phyloP scores from a whole-genome alignment of 35 echinoderm and acorn worm genomes.

The Patiria miniata region DNA sequence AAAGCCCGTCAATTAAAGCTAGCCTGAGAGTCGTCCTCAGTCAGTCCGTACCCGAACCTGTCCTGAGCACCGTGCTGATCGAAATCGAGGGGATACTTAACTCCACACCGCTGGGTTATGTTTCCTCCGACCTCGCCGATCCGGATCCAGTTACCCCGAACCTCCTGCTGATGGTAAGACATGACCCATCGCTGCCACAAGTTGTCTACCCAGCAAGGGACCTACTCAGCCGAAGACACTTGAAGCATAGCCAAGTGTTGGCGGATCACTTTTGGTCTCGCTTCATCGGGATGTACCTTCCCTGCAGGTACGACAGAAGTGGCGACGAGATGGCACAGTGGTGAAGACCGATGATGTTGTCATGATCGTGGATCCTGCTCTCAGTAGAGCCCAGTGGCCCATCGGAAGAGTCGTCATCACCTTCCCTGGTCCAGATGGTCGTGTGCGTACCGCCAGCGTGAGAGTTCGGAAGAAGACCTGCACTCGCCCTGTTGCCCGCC shows the following conservation, averaged over 20 bases:
- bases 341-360: neutral
- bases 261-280: slow-evolving; percentile 48
- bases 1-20: neutral
- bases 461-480: too few relatives aligned
- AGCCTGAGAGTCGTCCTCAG: neutral
- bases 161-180: slow-evolving; percentile 8
- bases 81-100: too few relatives aligned
- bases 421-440: neutral
- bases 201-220: too few relatives aligned
- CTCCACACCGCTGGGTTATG: too few relatives aligned
- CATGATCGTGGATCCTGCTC: neutral
- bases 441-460: too few relatives aligned
- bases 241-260: slow-evolving; percentile 42
- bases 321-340: slow-evolving; percentile 33
- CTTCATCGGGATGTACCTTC: slow-evolving; percentile 30
- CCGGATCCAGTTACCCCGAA: too few relatives aligned
- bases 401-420: too few relatives aligned
- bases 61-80: neutral
- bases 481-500: too few relatives aligned
- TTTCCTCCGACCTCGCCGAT: too few relatives aligned
- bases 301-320: too few relatives aligned
- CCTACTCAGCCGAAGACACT: neutral
- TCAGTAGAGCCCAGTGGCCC: too few relatives aligned
- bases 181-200: slow-evolving; percentile 3
- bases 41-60: neutral